Percentiles rank a stretch among this genome's conserved stretches.
Conservation (phyloP, 2,797 vertebrate species). For the Sus cebifrons region DNA sequence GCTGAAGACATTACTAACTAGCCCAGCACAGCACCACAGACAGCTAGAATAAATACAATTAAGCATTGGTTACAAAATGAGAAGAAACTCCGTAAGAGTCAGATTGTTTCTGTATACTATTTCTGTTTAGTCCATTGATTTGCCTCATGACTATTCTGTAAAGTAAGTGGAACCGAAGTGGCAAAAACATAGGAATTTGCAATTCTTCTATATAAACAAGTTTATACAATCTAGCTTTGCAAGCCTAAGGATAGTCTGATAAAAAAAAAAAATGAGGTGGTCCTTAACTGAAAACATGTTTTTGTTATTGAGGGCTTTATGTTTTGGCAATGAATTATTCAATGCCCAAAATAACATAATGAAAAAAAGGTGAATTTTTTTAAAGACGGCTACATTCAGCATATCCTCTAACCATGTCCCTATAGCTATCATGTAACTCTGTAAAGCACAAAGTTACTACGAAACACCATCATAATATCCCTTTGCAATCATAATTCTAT, state of each 20-base stretch:
- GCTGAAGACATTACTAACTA: slow-evolving; percentile 51
- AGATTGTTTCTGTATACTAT: slow-evolving; percentile 56
- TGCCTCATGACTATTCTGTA: slow-evolving; percentile 61
- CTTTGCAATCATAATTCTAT: slow-evolving; percentile 18
- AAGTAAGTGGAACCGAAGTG: slow-evolving; percentile 75
- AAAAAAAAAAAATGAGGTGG: slow-evolving; percentile 60
- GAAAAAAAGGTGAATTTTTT: slow-evolving; percentile 63
- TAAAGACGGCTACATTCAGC: slow-evolving; percentile 59
- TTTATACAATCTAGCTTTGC: slow-evolving; percentile 68
- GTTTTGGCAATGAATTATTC: slow-evolving; percentile 79
- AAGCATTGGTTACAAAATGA: slow-evolving; percentile 30
- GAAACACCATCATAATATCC: slow-evolving; percentile 4
- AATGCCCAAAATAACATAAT: slow-evolving; percentile 72
- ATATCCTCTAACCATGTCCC: slow-evolving; percentile 18
- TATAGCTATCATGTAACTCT: not conserved
- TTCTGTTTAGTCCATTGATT: slow-evolving; percentile 70
- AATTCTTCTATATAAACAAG: slow-evolving; percentile 76
- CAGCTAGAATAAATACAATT: slow-evolving; percentile 71
- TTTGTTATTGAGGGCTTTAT: slow-evolving; percentile 51
- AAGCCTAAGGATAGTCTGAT: slow-evolving; percentile 54
- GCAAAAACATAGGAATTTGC: slow-evolving; percentile 60
- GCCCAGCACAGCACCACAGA: not conserved
- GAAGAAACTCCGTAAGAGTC: slow-evolving; percentile 53
- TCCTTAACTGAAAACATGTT: slow-evolving; percentile 80
- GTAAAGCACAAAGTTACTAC: slow-evolving; percentile 62